Base-by-base conservation (phyloP, 2,113 vertebrate species). In the Ictalurus punctatus region DNA sequence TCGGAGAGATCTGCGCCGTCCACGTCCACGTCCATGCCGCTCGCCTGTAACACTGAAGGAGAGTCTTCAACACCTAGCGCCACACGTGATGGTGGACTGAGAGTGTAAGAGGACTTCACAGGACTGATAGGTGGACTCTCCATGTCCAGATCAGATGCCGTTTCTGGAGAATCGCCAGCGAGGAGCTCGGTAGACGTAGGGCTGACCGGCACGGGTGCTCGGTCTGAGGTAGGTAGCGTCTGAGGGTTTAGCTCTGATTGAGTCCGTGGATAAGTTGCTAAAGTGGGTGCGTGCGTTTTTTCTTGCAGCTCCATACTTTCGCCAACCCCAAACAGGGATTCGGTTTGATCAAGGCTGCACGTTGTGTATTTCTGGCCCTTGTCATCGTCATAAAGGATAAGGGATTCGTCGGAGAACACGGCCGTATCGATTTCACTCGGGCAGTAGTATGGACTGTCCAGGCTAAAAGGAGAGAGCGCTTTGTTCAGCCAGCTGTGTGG, bases 151-250 rank as follows among this genome's bases (percentile, higher is more conserved):
- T 92, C 85, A 58, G 71, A 69, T 1, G 87, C 88, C 27, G 6
- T 90, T 84, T 93, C 90, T 76, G 86, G 61, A 0, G 0, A 69
- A 52, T 90, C 90, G 23, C 90, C 90, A 63, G 87, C 82, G 9
- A n/a, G 79, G 78, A 52, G 73, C 8, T 88, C 61, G 67, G 91
- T 88, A 59, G 91, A 93, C 0, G 52, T 90, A 2, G 91, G 86
- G 37, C 88, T 78, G 58, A 63, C 23, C 0, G 80, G 61, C 37
- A 82, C 83, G 83, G 83, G 86, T 56, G 25, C 0, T 5, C 73
- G 19, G 69, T 76, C 67, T 85, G 71, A 86, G 44, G 90, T 63
- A 52, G 48, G 76, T 25, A 58, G 34, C 3, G 76, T 16, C 30
- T 78, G n/a, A 44, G 23, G 44, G n/a, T 84, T 19, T 4, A 34